A percentile compares a stretch with the other conserved stretches of the same genome.
Conservation (phyloP, 2,797 vertebrate species). For the Cryptoblepharus egeriae region DNA sequence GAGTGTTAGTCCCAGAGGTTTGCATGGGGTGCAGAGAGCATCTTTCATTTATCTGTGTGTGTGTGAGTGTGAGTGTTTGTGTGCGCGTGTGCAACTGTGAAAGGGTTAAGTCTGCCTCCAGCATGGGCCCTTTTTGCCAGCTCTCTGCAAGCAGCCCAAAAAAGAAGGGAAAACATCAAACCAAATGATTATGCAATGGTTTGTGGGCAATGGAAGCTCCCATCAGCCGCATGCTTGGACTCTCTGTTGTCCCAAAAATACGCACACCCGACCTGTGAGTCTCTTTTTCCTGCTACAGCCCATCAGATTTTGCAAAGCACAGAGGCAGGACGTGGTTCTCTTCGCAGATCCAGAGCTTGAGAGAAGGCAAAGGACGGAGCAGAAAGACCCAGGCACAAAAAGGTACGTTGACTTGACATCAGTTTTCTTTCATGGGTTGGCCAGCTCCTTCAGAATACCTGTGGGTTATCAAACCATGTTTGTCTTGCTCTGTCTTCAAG, state of each 20-base stretch:
- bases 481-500: not conserved
- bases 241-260: not conserved
- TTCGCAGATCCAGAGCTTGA: not conserved
- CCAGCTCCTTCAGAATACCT: too few species aligned
- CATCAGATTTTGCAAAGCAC: not conserved
- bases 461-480: not conserved
- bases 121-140: not conserved
- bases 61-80: too few species aligned
- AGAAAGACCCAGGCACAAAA: not conserved
- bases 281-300: not conserved
- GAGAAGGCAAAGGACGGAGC: not conserved
- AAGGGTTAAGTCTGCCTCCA: slow-evolving; percentile 9
- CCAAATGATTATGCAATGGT: not conserved
- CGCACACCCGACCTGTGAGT: slow-evolving; percentile 3
- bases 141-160: not conserved
- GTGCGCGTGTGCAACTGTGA: too few species aligned
- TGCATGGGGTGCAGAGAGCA: too few species aligned
- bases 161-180: not conserved
- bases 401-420: not conserved
- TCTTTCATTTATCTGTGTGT: too few species aligned
- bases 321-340: not conserved
- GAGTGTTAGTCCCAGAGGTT: too few species aligned
- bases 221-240: slow-evolving; percentile 8
- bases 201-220: slow-evolving; percentile 13
- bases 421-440: not conserved